Percentiles rank a stretch among this genome's conserved stretches.
Conservation (phyloP, 2,797 vertebrate genomes). For the Pseudopleuronectes americanus region DNA sequence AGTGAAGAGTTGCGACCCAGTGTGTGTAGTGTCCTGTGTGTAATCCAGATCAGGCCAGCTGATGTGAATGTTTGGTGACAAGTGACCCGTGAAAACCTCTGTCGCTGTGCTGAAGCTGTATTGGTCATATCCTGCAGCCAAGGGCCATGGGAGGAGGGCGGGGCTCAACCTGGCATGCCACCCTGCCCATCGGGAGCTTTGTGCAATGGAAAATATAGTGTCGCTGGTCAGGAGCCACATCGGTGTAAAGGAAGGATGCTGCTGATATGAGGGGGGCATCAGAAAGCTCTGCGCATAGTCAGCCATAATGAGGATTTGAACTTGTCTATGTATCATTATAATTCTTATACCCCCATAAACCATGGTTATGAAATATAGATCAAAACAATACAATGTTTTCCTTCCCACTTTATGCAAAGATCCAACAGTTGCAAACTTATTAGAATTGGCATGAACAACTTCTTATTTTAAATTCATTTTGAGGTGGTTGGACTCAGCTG, state of each 20-base stretch:
- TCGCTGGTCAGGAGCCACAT: slow-evolving; percentile 42
- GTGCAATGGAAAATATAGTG: slow-evolving; percentile 56
- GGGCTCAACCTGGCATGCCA: slow-evolving; percentile 42
- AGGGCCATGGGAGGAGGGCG: slow-evolving; percentile 45
- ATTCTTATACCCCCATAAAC: background rate
- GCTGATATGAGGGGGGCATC: slow-evolving; percentile 31
- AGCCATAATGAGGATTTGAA: slow-evolving; percentile 11
- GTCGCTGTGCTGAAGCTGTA: slow-evolving; percentile 41
- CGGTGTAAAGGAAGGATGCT: slow-evolving; percentile 40
- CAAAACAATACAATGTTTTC: background rate
- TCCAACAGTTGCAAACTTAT: slow-evolving; percentile 18
- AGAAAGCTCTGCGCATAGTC: slow-evolving; percentile 7
- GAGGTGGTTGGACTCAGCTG: slow-evolving; percentile 31
- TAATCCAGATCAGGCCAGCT: slow-evolving; percentile 31
- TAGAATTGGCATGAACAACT: slow-evolving; percentile 11
- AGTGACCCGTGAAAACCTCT: slow-evolving; percentile 36
- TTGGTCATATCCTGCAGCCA: slow-evolving; percentile 21
- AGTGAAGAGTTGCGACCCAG: slow-evolving; percentile 38
- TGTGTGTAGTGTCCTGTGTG: background rate
- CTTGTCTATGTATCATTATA: background rate
- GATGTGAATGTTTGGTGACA: slow-evolving; percentile 54
- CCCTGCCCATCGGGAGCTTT: slow-evolving; percentile 26
- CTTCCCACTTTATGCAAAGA: slow-evolving; percentile 1
- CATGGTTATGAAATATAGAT: background rate
- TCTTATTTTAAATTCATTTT: slow-evolving; percentile 55